Percentiles rank a stretch among this genome's conserved stretches.
Conservation (phyloP, 2,797 vertebrate species). For the Gadopsis bispinosus region DNA sequence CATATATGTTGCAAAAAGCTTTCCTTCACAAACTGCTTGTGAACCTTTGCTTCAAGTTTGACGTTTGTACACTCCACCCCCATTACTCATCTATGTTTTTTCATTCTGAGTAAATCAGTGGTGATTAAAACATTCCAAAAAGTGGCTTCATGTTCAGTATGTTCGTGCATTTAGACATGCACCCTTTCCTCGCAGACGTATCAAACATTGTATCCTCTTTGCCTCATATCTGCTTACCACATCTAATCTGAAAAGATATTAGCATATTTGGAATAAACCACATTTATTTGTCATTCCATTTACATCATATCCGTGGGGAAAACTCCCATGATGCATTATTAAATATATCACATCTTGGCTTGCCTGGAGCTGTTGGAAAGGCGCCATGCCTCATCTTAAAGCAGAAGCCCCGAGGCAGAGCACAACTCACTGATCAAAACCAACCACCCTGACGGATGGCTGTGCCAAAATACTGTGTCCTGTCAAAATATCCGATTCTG, state of each 20-base stretch:
- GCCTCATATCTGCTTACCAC: slow-evolving; percentile 5
- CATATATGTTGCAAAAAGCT: slow-evolving; percentile 63
- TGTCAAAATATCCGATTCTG: slow-evolving; percentile 77
- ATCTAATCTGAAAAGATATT: slow-evolving; percentile 37
- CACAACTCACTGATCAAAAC: slow-evolving; percentile 69
- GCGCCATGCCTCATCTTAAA: slow-evolving; percentile 65
- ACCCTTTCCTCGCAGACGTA: slow-evolving; percentile 4
- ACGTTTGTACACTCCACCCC: slow-evolving; percentile 1
- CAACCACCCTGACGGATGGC: slow-evolving; percentile 53
- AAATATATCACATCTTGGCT: slow-evolving; percentile 57
- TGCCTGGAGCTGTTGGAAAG: slow-evolving; percentile 60
- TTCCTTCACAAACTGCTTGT: slow-evolving; percentile 50
- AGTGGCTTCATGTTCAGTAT: neutral
- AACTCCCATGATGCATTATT: slow-evolving; percentile 70
- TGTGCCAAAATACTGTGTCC: slow-evolving; percentile 62
- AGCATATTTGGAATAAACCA: slow-evolving; percentile 45
- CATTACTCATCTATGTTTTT: neutral
- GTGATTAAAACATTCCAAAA: slow-evolving; percentile 22
- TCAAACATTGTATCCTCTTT: slow-evolving; percentile 1
- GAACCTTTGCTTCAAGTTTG: slow-evolving; percentile 36
- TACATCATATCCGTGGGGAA: slow-evolving; percentile 39
- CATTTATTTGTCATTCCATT: slow-evolving; percentile 51
- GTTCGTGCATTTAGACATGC: slow-evolving; percentile 7
- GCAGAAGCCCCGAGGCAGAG: slow-evolving; percentile 62
- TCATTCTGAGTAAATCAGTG: slow-evolving; percentile 8